A percentile compares a stretch with the other conserved stretches of the same genome.
Evolutionary conservation across 1,140 invertebrate species (phyloP).

Genomic region (Philaenus spumarius): DNA sequence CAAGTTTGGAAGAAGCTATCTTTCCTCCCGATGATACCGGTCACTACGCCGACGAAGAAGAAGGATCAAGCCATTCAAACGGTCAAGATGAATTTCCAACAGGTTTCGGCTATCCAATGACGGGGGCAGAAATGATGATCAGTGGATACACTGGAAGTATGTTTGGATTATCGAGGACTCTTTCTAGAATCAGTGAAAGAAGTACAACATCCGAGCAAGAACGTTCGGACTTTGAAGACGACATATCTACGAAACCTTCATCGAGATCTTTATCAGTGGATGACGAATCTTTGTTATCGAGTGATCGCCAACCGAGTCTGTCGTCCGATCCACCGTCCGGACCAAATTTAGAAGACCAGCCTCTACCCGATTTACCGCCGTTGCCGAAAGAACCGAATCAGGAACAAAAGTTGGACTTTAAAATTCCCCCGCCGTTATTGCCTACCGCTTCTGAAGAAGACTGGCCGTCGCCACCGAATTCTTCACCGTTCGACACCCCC

Average conservation of each 20-base stretch:
- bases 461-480: constrained; percentile 66
- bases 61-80: constrained; percentile 47
- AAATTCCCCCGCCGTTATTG: constrained; percentile 31
- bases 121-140: constrained; percentile 55
- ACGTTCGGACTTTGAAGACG: constrained; percentile 66
- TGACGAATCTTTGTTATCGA: constrained; percentile 73
- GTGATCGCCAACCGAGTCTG: constrained; percentile 74
- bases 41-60: constrained; percentile 43
- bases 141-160: constrained; percentile 54
- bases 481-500: constrained; percentile 54
- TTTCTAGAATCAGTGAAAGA: constrained; percentile 78
- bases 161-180: constrained; percentile 62
- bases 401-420: constrained; percentile 24
- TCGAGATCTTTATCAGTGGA: constrained; percentile 72
- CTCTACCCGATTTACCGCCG: constrained; percentile 30
- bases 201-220: constrained; percentile 80
- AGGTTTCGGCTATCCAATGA: constrained; percentile 61
- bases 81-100: constrained; percentile 64
- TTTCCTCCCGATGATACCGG: constrained; percentile 61
- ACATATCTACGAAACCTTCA: constrained; percentile 70
- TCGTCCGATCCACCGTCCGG: constrained; percentile 64
- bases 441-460: constrained; percentile 44
- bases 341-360: constrained; percentile 23
- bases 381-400: constrained; percentile 23
- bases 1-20: constrained; percentile 74